Conservation (phyloP, 1,140 invertebrate genomes). For the Drosophila leontia region DNA sequence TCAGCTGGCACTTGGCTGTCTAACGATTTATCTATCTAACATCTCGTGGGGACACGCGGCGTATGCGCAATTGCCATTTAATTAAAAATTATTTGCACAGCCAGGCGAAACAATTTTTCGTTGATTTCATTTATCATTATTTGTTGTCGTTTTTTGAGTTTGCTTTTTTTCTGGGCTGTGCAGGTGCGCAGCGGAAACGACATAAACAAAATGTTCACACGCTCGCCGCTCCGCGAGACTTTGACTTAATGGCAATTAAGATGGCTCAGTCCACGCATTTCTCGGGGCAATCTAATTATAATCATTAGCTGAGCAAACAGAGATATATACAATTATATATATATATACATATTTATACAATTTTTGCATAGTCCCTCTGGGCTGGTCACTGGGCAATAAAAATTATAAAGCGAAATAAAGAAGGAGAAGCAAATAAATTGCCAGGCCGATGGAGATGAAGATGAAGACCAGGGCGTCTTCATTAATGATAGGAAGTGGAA, state of each 20-base stretch:
- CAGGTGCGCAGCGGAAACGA: constrained; percentile 70
- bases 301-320: constrained; percentile 67
- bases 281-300: constrained; percentile 66
- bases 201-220: constrained; percentile 70
- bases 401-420: constrained; percentile 68
- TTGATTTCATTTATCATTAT: constrained; percentile 63
- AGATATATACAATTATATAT: constrained; percentile 10
- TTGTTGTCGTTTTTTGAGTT: constrained; percentile 31
- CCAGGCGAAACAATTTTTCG: constrained; percentile 53
- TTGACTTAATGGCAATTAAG: constrained; percentile 59
- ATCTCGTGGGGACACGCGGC: constrained; percentile 63
- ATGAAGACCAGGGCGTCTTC: constrained; percentile 47
- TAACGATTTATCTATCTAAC: constrained; percentile 63
- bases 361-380: constrained; percentile 40
- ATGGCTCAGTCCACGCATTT: constrained; percentile 67
- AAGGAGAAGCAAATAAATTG: constrained; percentile 41
- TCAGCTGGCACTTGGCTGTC: constrained; percentile 72
- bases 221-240: constrained; percentile 38
- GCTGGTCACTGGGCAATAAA: constrained; percentile 48
- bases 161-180: constrained; percentile 9
- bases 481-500: constrained; percentile 65
- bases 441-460: constrained; percentile 12
- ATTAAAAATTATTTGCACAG: constrained; percentile 81
- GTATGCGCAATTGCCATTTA: constrained; percentile 82
- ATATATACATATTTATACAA: constrained; percentile 41